phyloP scores from a whole-genome alignment of 1,140 invertebrate genomes.

The Apis cerana region DNA sequence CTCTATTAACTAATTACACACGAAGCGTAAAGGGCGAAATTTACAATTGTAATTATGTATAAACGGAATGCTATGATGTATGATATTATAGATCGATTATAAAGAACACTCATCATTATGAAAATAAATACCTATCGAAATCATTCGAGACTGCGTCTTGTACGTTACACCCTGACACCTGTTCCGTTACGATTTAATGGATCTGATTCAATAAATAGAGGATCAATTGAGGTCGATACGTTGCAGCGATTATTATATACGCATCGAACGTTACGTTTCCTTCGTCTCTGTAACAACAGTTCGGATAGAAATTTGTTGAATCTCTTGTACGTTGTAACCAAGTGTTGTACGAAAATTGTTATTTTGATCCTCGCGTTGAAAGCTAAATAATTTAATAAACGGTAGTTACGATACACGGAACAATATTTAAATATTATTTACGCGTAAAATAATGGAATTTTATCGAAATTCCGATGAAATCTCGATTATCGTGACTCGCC shows the following conservation, averaged over 20 bases:
- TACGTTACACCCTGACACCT: slow-evolving; percentile 1
- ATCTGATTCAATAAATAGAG: slow-evolving; percentile 7
- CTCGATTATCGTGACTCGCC: no score
- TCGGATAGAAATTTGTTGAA: no score
- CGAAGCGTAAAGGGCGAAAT: slow-evolving; percentile 71
- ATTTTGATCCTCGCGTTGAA: no score
- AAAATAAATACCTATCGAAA: slow-evolving; percentile 80
- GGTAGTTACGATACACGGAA: no score
- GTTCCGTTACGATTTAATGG: background rate
- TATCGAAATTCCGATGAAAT: no score
- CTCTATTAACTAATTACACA: slow-evolving; percentile 73
- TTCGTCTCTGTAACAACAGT: no score
- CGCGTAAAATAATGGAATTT: no score
- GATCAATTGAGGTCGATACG: background rate
- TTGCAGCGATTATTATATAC: background rate
- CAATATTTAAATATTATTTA: no score
- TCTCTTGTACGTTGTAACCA: no score
- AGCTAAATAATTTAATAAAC: no score
- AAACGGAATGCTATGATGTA: slow-evolving; percentile 81
- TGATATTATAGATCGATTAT: slow-evolving; percentile 82
- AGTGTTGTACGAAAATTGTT: no score
- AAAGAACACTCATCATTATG: slow-evolving; percentile 81
- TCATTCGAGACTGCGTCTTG: slow-evolving; percentile 50
- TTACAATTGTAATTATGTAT: slow-evolving; percentile 82
- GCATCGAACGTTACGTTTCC: no score